Base-by-base conservation (phyloP, 1,140 invertebrate species). In the Lepidurus arcticus region DNA sequence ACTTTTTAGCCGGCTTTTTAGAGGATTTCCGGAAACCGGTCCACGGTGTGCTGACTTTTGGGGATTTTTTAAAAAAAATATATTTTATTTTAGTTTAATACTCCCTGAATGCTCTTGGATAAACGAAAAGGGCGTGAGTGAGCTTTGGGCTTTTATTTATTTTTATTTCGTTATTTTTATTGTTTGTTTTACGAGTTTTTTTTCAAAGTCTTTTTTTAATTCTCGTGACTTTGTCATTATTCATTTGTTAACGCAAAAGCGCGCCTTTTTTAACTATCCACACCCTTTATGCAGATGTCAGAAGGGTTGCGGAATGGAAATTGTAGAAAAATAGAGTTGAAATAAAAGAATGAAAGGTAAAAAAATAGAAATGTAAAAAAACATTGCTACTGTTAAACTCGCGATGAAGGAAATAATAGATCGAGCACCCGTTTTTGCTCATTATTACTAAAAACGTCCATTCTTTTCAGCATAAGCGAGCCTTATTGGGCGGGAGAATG, bases 211-310 rank as follows among this genome's bases (percentile, higher is more conserved):
- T 65, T 65, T 65, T 65, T 16, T 21, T 7, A 13, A 13, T 7
- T 65, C n/a, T 65, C 53, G 53, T 65, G 53, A 65, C 53, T 65
- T 65, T 65, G 53, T 65, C 53, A 65, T 65, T 65, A 65, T 65
- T 65, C 53, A 65, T 16, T 65, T 65, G 53, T 65, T 65, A 65
- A 65, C 53, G 53, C 53, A 65, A 21, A 65, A 65, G 16, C 53
- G n/a, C 53, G 13, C 9, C 0, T 16, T 16, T 65, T 65, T 65
- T 6, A 16, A 13, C 53, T 13, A 13, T n/a, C 9, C 21, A 65
- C n/a, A 65, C 53, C 21, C 13, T 65, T 65, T 65, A 34, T 34
- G 34, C 3, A 34, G 34, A 34, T 34, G 34, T 34, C 34, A 34
- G 3, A 3, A 34, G 3, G 34, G 34, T 2, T 34, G 34, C 4